Evolutionary conservation across 2,113 vertebrate genomes (phyloP).

Genomic region (Peromyscus leucopus): DNA sequence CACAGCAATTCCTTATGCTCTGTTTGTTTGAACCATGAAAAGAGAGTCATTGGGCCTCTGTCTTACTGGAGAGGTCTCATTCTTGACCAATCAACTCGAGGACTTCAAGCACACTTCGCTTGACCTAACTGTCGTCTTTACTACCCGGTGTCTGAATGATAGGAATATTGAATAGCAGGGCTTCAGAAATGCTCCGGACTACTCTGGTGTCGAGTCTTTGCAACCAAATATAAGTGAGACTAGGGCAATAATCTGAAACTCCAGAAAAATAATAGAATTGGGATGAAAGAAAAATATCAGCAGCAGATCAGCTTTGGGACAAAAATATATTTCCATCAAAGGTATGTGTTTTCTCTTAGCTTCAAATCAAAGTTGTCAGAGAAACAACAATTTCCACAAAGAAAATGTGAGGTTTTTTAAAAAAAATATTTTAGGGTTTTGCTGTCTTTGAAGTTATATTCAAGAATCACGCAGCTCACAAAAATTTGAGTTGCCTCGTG

Average conservation of each 20-base stretch:
- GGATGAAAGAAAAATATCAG: conserved; percentile 5
- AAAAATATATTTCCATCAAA: neutral
- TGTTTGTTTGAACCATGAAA: conserved; percentile 65
- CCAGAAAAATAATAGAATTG: conserved; percentile 59
- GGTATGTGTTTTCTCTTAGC: conserved; percentile 35
- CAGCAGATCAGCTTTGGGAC: neutral
- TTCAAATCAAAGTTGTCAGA: conserved; percentile 53
- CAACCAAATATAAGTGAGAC: neutral
- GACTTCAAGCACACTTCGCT: conserved; percentile 59
- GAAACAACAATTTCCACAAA: neutral
- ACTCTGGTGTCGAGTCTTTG: neutral
- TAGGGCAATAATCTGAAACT: conserved; percentile 27
- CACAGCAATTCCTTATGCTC: conserved; percentile 69
- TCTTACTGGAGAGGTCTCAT: conserved; percentile 64
- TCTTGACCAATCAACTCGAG: conserved; percentile 64
- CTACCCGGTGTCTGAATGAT: conserved; percentile 8
- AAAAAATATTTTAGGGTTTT: neutral
- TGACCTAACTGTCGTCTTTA: conserved; percentile 35
- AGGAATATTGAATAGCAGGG: neutral
- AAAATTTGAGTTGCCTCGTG: neutral
- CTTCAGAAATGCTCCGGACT: neutral
- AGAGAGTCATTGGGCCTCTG: conserved; percentile 11
- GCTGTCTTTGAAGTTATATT: conserved; percentile 46
- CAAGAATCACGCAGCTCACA: neutral
- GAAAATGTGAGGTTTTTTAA: neutral